Base-by-base conservation (phyloP, 2,113 vertebrate genomes). In the Turnix velox region DNA sequence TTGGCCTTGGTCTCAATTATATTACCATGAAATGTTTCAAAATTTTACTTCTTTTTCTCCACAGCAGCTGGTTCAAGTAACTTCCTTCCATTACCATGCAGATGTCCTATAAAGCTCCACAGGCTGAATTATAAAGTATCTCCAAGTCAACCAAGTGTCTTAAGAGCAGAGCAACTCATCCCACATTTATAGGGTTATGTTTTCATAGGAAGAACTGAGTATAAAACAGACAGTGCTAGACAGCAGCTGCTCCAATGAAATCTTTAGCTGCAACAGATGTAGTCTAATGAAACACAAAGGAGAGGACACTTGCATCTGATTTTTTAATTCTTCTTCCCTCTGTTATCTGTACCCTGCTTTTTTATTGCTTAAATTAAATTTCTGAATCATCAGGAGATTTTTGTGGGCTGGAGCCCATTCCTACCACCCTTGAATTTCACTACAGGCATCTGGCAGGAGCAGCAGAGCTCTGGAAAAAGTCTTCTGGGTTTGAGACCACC, bases 361-460 rank as follows among this genome's bases (percentile, higher is more conserved):
- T 92, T 94, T 87, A 96, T 92, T 95, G 93, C 95, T 94, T 84
- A 93, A 84, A 94, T 92, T 84, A 94, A 96, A 95, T 95, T 88
- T 96, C 92, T 94, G 92, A 96, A 91, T 96, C 92, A 95, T 94
- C 71, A 35, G 75, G 94, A 94, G 84, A 96, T 95, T 95, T 92
- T 94, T 96, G 93, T 92, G 95, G 87, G 90, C 90, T 95, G 84
- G 72, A 96, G 82, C 54, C 88, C 79, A 83, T 96, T 95, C 92
- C 88, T 92, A 90, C 96, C 93, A 96, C 96, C 94, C 92, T 85
- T 94, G 90, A 96, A 86, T 89, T 92, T 91, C 94, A 85, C 92
- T 95, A 82, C 91, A 95, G 92, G 94, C 93, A 91, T 96, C 95
- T 97, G 96, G 92, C 93, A 87, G 17, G 18, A 93, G 61, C 59